phyloP scores from a whole-genome alignment of 2,113 vertebrate species.

The Tylochromis polylepis region DNA sequence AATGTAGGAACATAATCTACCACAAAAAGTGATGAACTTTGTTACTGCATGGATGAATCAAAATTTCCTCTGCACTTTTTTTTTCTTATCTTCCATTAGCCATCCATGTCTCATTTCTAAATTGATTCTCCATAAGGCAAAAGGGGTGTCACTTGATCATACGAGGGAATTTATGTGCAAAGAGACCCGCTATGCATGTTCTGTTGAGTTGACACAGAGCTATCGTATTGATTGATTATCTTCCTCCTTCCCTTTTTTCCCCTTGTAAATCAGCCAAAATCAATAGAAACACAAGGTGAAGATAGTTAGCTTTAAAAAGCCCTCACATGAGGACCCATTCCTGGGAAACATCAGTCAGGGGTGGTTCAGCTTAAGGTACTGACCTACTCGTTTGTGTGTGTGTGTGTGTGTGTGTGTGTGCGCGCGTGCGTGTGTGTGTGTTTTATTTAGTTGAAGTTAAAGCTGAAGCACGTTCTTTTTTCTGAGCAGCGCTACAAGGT shows the following conservation, averaged over 20 bases:
- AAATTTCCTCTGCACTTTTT: background rate
- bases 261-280: conserved; percentile 9
- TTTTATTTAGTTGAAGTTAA: background rate
- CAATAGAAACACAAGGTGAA: background rate
- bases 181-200: background rate
- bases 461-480: background rate
- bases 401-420: background rate
- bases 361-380: background rate
- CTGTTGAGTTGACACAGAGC: background rate
- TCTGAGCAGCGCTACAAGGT: background rate
- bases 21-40: background rate
- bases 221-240: conserved; percentile 1
- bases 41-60: background rate
- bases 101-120: conserved; percentile 25
- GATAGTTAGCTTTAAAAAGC: background rate
- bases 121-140: conserved; percentile 25
- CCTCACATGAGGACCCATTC: background rate
- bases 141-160: conserved; percentile 14
- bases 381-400: background rate
- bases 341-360: background rate
- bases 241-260: background rate
- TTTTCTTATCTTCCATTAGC: conserved; percentile 13
- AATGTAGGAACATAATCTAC: background rate
- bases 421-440: fast-evolving
- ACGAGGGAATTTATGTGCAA: conserved; percentile 24